These are phyloP conservation scores for Catharus ustulatus DNA, from an alignment of 2,797 vertebrate genomes.

Conservation along the genomic window DNA sequence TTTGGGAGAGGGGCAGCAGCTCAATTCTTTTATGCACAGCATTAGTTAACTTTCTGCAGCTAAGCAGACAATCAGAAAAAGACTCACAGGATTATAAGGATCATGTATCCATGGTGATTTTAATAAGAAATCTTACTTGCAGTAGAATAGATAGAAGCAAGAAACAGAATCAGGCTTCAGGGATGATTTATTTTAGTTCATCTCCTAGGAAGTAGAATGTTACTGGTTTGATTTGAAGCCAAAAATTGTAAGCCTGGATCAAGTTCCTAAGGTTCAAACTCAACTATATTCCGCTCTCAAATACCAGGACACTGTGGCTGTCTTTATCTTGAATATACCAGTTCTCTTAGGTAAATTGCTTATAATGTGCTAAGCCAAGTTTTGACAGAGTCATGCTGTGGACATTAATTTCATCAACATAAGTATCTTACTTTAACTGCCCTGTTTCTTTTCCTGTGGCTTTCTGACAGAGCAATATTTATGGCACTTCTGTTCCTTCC, in stretches of 20 bases:
- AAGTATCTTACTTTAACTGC: slow-evolving; percentile 1
- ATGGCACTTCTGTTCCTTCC: background rate
- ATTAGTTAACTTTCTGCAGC: slow-evolving; percentile 48
- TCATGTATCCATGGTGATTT: slow-evolving; percentile 67
- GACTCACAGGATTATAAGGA: slow-evolving; percentile 56
- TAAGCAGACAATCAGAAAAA: slow-evolving; percentile 34
- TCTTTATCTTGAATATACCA: background rate
- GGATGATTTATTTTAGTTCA: slow-evolving; percentile 52
- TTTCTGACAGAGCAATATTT: background rate
- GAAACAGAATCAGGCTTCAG: slow-evolving; percentile 35
- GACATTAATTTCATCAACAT: background rate
- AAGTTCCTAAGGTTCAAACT: slow-evolving; percentile 20
- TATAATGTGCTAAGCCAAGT: background rate
- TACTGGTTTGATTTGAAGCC: slow-evolving; percentile 36
- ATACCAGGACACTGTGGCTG: background rate
- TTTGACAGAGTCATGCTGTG: background rate
- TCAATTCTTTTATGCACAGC: background rate
- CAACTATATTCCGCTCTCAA: background rate
- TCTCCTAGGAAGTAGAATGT: slow-evolving; percentile 46
- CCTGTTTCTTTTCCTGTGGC: background rate
- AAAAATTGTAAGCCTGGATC: slow-evolving; percentile 43
- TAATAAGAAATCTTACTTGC: slow-evolving; percentile 58
- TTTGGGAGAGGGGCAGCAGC: background rate
- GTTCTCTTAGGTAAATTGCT: slow-evolving; percentile 1
- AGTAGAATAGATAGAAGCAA: slow-evolving; percentile 44